Evolutionary conservation across 2,888 invertebrate species (phyloP).

Genomic region (Aphrophora alni): DNA sequence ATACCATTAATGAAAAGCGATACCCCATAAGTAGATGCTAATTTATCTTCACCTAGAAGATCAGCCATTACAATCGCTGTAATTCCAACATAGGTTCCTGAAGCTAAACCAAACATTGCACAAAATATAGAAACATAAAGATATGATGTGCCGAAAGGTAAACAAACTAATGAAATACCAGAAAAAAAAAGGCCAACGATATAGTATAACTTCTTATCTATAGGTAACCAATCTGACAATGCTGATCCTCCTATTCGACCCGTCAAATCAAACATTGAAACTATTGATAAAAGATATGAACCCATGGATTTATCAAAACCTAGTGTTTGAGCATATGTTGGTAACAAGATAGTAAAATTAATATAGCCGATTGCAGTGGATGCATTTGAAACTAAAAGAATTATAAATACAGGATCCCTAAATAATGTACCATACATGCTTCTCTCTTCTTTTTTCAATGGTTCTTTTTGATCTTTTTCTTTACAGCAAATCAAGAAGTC

Average conservation of each 20-base stretch:
- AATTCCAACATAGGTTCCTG: constrained; percentile 84
- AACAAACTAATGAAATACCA: constrained; percentile 73
- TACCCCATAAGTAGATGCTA: constrained; percentile 86
- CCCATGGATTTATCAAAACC: constrained; percentile 74
- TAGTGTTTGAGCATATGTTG: constrained; percentile 74
- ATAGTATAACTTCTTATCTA: constrained; percentile 84
- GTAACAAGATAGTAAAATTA: constrained; percentile 82
- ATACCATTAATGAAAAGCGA: constrained; percentile 85
- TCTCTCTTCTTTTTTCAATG: background rate
- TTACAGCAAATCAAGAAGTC: constrained; percentile 64
- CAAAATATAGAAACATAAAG: constrained; percentile 71
- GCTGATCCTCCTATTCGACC: constrained; percentile 88
- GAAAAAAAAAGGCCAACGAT: constrained; percentile 79
- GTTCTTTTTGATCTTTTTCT: constrained; percentile 46
- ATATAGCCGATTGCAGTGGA: constrained; percentile 88
- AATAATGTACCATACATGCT: constrained; percentile 58
- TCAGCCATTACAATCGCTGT: constrained; percentile 90
- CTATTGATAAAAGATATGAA: constrained; percentile 78
- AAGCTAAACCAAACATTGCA: constrained; percentile 79
- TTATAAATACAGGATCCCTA: constrained; percentile 79
- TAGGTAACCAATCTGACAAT: constrained; percentile 74
- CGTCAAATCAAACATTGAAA: constrained; percentile 79
- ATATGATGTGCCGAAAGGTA: constrained; percentile 71
- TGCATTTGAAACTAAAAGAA: constrained; percentile 83
- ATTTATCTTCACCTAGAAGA: constrained; percentile 81